These are phyloP conservation scores for Harpegnathos saltator DNA, from an alignment of 1,140 invertebrate genomes.

Conservation along the genomic window DNA sequence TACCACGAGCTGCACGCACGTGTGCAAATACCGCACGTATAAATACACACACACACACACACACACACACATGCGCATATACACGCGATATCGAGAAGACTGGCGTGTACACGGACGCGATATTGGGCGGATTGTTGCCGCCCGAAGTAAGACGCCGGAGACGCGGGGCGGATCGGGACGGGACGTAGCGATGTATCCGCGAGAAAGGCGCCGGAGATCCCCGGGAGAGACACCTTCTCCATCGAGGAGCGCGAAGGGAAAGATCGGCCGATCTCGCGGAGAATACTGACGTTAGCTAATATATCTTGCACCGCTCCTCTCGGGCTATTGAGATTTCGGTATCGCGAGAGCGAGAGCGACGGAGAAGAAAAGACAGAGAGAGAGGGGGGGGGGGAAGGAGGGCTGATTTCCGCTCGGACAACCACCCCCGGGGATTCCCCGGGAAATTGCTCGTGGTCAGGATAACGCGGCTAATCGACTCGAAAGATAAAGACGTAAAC, in stretches of 20 bases:
- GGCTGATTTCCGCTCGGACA: conserved; percentile 71
- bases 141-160: conserved; percentile 32
- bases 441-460: conserved; percentile 66
- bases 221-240: conserved; percentile 54
- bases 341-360: too few species aligned
- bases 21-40: conserved; percentile 4
- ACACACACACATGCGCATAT: conserved; percentile 1
- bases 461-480: conserved; percentile 70
- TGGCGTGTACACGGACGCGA: too few species aligned
- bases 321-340: conserved; percentile 67
- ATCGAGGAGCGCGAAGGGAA: conserved; percentile 35
- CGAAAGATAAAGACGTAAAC: conserved; percentile 50
- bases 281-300: conserved; percentile 71
- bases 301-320: conserved; percentile 72
- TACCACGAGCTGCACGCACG: conserved; percentile 1
- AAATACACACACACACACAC: conserved; percentile 10
- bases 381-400: background rate
- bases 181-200: conserved; percentile 42
- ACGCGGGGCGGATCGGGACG: conserved; percentile 5
- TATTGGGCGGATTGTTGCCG: too few species aligned
- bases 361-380: too few species aligned
- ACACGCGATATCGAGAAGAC: conserved; percentile 38
- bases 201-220: conserved; percentile 14
- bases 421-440: conserved; percentile 64
- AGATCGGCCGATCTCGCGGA: conserved; percentile 52